Percentiles rank a stretch among this genome's conserved stretches.
Evolutionary conservation across 2,797 vertebrate genomes (phyloP).

Genomic region (Sciurus vulgaris): DNA sequence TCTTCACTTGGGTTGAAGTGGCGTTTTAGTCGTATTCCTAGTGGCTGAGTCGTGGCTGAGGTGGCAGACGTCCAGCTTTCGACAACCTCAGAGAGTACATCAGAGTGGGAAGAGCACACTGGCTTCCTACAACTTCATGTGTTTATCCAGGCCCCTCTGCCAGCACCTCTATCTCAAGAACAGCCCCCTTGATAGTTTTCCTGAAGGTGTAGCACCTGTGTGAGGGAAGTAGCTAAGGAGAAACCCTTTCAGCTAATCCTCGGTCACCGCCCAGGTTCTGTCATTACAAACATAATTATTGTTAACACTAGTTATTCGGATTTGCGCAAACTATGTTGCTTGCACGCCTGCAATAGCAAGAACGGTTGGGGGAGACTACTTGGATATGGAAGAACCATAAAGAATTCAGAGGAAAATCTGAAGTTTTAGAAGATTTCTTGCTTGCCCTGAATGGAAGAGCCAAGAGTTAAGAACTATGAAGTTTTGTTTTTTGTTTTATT

Average conservation of each 20-base stretch:
- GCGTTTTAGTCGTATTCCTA: background rate
- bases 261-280: background rate
- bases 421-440: background rate
- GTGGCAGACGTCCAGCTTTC: background rate
- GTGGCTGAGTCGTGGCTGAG: background rate
- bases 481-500: no score
- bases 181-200: background rate
- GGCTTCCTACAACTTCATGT: background rate
- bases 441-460: background rate
- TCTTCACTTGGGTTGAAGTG: conserved; percentile 15
- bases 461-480: background rate
- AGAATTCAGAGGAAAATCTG: conserved; percentile 16
- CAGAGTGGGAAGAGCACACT: background rate
- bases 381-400: background rate
- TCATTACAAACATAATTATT: background rate
- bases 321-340: background rate
- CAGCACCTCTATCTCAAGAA: background rate
- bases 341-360: background rate
- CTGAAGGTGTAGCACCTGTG: background rate
- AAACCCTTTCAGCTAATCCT: background rate
- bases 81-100: background rate
- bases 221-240: background rate
- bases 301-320: background rate
- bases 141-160: background rate
- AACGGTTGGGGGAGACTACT: background rate